Conservation (phyloP, 2,888 invertebrate species). For the Nymphalis urticae region DNA sequence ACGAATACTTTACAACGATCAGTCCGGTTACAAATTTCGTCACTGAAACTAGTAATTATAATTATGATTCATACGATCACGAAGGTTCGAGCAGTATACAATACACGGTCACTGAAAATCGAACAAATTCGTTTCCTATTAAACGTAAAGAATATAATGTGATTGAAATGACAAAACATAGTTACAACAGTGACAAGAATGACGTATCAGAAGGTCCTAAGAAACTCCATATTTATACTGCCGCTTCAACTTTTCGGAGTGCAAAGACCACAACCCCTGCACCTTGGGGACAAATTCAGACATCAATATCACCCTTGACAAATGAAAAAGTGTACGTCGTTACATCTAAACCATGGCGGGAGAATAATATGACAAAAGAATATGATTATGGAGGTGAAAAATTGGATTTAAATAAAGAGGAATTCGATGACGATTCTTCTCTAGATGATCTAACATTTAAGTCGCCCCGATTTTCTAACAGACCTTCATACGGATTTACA, state of each 20-base stretch:
- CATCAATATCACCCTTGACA: slow-evolving; percentile 88
- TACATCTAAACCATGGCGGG: slow-evolving; percentile 86
- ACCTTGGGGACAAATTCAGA: slow-evolving; percentile 85
- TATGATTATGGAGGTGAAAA: slow-evolving; percentile 55
- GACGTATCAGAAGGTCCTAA: slow-evolving; percentile 55
- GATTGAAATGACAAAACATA: slow-evolving; percentile 61
- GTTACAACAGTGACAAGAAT: slow-evolving; percentile 53
- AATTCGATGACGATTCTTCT: slow-evolving; percentile 50
- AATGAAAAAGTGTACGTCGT: slow-evolving; percentile 92
- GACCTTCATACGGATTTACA: slow-evolving; percentile 80
- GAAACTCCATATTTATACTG: slow-evolving; percentile 68
- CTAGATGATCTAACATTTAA: slow-evolving; percentile 65
- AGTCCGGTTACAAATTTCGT: slow-evolving; percentile 64
- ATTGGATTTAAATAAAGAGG: slow-evolving; percentile 65
- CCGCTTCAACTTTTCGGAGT: slow-evolving; percentile 67
- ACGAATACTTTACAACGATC: slow-evolving; percentile 86
- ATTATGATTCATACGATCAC: slow-evolving; percentile 71
- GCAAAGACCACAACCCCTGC: slow-evolving; percentile 67
- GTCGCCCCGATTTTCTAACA: slow-evolving; percentile 79
- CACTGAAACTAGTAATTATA: slow-evolving; percentile 59
- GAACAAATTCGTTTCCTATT: slow-evolving; percentile 48
- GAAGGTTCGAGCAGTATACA: slow-evolving; percentile 75
- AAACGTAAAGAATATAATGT: slow-evolving; percentile 63
- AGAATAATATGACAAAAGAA: slow-evolving; percentile 55
- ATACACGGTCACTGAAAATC: slow-evolving; percentile 64